phyloP scores from a whole-genome alignment of 2,888 invertebrate genomes.

The Sinopyrophorus schimmeli region DNA sequence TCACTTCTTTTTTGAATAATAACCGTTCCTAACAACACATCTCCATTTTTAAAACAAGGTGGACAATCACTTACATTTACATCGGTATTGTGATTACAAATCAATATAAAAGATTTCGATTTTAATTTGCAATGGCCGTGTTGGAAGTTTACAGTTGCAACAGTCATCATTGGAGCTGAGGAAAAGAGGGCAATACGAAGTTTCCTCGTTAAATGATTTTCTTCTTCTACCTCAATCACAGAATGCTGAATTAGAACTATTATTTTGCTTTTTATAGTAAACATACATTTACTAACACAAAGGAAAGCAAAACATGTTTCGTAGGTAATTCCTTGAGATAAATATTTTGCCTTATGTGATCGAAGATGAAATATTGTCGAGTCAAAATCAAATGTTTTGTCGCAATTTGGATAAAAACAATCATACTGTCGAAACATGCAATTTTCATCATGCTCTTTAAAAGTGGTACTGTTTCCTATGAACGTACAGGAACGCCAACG shows the following conservation, averaged over 20 bases:
- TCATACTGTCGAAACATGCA: conserved; percentile 12
- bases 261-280: conserved; percentile 7
- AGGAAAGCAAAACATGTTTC: conserved; percentile 1
- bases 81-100: conserved; percentile 13
- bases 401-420: conserved; percentile 14
- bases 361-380: conserved; percentile 11
- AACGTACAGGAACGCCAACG: conserved; percentile 16
- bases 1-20: no score
- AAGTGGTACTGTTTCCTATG: conserved; percentile 2
- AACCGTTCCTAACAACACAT: conserved; percentile 11
- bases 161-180: conserved; percentile 1
- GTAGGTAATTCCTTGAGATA: background rate
- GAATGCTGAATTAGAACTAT: conserved; percentile 14
- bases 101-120: conserved; percentile 7
- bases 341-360: conserved; percentile 6
- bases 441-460: conserved; percentile 9
- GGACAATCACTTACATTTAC: conserved; percentile 7
- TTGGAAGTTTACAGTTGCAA: conserved; percentile 6
- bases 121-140: conserved; percentile 17
- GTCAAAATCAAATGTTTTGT: conserved; percentile 5
- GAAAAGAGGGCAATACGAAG: conserved; percentile 13
- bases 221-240: background rate
- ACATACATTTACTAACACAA: conserved; percentile 12
- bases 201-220: background rate
- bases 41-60: conserved; percentile 11